Evolutionary conservation across 2,888 invertebrate genomes (phyloP).

Genomic region (Patella depressa): DNA sequence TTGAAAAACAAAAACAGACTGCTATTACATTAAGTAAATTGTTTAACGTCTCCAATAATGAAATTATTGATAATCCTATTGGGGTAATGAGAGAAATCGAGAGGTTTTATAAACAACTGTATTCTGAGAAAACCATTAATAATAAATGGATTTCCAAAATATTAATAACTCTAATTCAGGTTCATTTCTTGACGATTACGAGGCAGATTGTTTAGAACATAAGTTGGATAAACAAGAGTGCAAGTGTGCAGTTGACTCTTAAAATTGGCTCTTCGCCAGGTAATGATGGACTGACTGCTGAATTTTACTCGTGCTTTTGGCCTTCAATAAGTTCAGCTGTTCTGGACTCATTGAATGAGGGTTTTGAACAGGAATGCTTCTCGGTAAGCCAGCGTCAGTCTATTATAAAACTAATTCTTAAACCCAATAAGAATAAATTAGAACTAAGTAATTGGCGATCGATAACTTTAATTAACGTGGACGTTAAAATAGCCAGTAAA

Average conservation of each 20-base stretch:
- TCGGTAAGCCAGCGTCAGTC: not conserved
- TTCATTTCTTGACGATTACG: not conserved
- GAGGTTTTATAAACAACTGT: not conserved
- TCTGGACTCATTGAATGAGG: not conserved
- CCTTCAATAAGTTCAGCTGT: not conserved
- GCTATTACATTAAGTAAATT: not conserved
- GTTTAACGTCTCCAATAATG: not conserved
- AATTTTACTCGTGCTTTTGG: not conserved
- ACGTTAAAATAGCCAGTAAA: not conserved
- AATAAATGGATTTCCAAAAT: not conserved
- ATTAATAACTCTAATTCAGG: not conserved
- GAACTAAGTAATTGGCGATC: not conserved
- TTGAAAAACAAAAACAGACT: slow-evolving; percentile 18
- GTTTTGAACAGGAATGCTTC: not conserved
- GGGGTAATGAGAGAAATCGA: not conserved
- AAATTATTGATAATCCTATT: not conserved
- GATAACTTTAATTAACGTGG: not conserved
- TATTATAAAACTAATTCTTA: not conserved
- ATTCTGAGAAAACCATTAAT: not conserved
- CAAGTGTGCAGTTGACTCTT: not conserved
- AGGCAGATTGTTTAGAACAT: not conserved
- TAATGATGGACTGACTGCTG: not conserved
- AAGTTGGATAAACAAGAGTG: not conserved
- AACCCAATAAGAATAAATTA: not conserved
- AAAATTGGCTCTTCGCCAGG: not conserved